A percentile compares a stretch with the other conserved stretches of the same genome.
phyloP scores from a whole-genome alignment of 2,113 vertebrate genomes.

The Reinhardtius hippoglossoides region DNA sequence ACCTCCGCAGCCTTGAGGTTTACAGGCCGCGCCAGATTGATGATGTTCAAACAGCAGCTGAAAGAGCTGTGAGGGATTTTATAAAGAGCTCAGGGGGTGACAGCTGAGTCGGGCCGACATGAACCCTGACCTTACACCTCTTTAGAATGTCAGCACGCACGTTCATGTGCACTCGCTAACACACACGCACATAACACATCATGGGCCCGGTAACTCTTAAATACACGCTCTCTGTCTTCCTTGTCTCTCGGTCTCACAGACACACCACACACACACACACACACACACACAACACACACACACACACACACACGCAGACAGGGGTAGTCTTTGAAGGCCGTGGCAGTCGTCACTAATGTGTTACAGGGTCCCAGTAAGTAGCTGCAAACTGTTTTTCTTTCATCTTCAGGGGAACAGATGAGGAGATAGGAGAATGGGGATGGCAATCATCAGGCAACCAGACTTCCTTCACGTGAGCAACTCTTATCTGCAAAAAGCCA shows the following conservation, averaged over 20 bases:
- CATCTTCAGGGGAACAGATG: conserved; percentile 71
- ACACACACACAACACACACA: background rate
- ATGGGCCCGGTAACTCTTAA: conserved; percentile 25
- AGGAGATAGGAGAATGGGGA: conserved; percentile 58
- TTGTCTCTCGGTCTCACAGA: background rate
- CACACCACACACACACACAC: too few relatives aligned
- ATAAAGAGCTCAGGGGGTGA: conserved; percentile 75
- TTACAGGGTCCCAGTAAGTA: conserved; percentile 71
- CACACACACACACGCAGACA: conserved; percentile 21
- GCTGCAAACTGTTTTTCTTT: conserved; percentile 76
- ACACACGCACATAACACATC: conserved; percentile 17
- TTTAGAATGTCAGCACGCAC: conserved; percentile 69
- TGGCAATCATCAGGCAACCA: conserved; percentile 62
- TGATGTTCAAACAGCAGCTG: conserved; percentile 76
- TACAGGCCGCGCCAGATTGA: conserved; percentile 54
- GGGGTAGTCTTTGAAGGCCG: conserved; percentile 50
- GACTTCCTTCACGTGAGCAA: conserved; percentile 47
- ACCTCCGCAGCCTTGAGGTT: conserved; percentile 40
- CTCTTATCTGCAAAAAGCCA: conserved; percentile 74
- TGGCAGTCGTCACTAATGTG: conserved; percentile 66
- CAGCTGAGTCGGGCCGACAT: conserved; percentile 69
- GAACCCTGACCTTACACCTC: conserved; percentile 77
- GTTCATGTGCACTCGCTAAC: conserved; percentile 36
- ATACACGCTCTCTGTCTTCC: conserved; percentile 1
- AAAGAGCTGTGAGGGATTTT: conserved; percentile 72